Evolutionary conservation across 1,140 invertebrate species (phyloP).

Genomic region (Mamestra configurata): DNA sequence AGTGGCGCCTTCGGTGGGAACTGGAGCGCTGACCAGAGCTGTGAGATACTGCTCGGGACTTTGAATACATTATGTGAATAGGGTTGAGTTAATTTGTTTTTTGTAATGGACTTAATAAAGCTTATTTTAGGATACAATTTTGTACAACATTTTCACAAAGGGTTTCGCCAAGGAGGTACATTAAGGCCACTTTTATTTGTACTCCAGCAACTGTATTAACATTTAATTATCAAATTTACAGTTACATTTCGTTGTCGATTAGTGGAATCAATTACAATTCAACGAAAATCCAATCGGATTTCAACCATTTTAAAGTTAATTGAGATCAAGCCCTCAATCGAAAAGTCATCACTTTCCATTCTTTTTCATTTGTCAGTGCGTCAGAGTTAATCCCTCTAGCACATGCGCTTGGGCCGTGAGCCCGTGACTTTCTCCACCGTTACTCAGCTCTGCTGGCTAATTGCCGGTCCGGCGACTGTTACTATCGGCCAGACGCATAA

Average conservation of each 20-base stretch:
- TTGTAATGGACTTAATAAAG: not conserved
- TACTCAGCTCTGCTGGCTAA: slow-evolving; percentile 14
- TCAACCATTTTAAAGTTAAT: not conserved
- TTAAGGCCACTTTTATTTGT: not conserved
- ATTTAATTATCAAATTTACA: not conserved
- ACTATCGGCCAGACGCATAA: slow-evolving; percentile 15
- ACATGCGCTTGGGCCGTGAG: not conserved
- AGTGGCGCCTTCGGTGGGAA: slow-evolving; percentile 11
- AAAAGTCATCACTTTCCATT: slow-evolving; percentile 6
- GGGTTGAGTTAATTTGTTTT: not conserved
- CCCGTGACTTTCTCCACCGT: slow-evolving; percentile 10
- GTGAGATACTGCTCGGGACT: not conserved
- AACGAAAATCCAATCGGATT: not conserved
- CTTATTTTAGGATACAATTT: not conserved
- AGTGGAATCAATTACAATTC: not conserved
- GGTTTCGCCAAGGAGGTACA: not conserved
- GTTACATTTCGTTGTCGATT: not conserved
- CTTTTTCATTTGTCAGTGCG: not conserved
- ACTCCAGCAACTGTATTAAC: too few relatives aligned
- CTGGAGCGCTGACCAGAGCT: not conserved
- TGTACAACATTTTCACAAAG: not conserved
- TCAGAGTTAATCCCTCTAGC: not conserved
- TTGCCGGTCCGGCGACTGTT: slow-evolving; percentile 14
- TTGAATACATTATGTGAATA: not conserved
- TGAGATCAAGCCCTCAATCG: not conserved